phyloP scores from a whole-genome alignment of 2,113 vertebrate genomes.

The Crypturellus undulatus region DNA sequence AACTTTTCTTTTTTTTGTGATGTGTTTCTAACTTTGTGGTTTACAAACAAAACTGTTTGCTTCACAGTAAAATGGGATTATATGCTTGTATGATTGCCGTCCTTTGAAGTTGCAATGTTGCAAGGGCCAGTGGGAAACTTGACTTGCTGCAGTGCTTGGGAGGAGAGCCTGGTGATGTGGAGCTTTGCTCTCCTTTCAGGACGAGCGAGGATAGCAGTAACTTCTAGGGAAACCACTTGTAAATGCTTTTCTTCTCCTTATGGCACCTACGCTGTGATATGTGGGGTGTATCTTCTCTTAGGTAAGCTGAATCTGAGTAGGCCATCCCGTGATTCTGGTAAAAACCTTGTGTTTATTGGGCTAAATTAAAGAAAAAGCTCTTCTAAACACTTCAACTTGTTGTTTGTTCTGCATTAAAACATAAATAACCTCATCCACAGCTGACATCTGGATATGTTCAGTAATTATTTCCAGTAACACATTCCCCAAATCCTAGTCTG shows the following conservation, averaged over 20 bases:
- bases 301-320: neutral
- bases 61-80: constrained; percentile 13
- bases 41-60: neutral
- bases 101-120: neutral
- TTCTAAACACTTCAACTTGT: neutral
- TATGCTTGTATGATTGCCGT: neutral
- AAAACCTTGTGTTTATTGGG: neutral
- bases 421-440: accelerated
- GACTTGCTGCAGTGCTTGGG: neutral
- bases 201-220: neutral
- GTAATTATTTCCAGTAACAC: neutral
- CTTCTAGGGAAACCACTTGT: neutral
- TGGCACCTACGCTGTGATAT: neutral
- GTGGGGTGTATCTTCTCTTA: neutral
- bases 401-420: neutral
- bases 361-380: neutral
- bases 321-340: neutral
- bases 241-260: neutral
- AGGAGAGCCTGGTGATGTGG: neutral
- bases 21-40: neutral
- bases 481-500: neutral
- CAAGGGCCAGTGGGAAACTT: neutral
- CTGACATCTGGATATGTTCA: accelerated
- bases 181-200: neutral
- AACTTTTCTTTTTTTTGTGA: neutral